These are phyloP conservation scores for Amphiprion percula DNA, from an alignment of 2,113 vertebrate genomes.

Conservation along the genomic window DNA sequence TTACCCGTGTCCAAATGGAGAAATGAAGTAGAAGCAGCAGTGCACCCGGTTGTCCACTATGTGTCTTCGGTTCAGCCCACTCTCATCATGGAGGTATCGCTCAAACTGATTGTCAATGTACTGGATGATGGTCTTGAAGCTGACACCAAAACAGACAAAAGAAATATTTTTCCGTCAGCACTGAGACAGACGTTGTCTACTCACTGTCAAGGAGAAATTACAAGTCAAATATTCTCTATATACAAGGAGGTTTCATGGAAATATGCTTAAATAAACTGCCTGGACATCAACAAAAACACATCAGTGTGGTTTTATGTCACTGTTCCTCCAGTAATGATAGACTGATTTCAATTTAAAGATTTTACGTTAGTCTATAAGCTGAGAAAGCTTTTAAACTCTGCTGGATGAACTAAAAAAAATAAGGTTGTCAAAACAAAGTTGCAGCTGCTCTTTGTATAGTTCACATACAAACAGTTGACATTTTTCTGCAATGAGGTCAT, in stretches of 20 bases:
- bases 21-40: conserved; percentile 96
- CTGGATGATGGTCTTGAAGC: conserved; percentile 93
- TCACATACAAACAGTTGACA: neutral
- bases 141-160: conserved; percentile 53
- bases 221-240: no score
- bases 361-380: neutral
- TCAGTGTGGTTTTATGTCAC: no score
- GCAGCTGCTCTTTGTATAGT: neutral
- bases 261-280: no score
- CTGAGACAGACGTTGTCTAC: neutral
- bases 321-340: neutral
- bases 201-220: no score
- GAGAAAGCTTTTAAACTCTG: neutral
- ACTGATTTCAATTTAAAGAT: neutral
- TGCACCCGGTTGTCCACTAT: conserved; percentile 92
- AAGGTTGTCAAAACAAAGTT: neutral
- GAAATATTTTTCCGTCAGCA: neutral
- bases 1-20: conserved; percentile 93
- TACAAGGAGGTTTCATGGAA: no score
- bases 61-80: conserved; percentile 90
- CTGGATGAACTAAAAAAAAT: neutral
- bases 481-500: no score
- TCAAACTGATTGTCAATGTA: conserved; percentile 93
- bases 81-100: conserved; percentile 91
- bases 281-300: no score